Evolutionary conservation across 2,888 invertebrate species (phyloP), one percentile per base, ranked within the genome.

Genomic region (Lymantria monacha): DNA sequence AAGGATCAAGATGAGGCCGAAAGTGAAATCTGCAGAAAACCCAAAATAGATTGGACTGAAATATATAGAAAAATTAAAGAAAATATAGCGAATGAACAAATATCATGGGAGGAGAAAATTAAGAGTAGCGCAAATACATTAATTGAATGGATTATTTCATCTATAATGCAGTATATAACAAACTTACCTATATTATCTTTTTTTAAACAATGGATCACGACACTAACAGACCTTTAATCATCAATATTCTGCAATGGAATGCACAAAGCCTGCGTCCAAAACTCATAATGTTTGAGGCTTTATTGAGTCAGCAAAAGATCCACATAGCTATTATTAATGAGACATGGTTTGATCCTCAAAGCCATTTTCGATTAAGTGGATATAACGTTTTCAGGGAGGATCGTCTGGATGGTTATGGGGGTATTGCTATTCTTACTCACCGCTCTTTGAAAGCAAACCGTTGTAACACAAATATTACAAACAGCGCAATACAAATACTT

Each of bases 161-260:
- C 3, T 42, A 33, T 42, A 0, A 15, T 42, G 42, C 31, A 42
- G 10, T 47, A 42, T 9, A 7, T 47, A 13, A 13, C 12, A 33
- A 42, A 33, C 9, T 2, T n/a, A 8, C 42, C 47, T 2, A 0
- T 42, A 8, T 7, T 42, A 9, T 42, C 0, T 15, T n/a, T 8
- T 11, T 40, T 12, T 13, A 40, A 31, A 47, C 31, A 47, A 47
- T 47, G 46, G 46, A 42, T n/a, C 15, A 37, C 10, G 7, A 11
- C 33, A n/a, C n/a, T 11, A 5, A 33, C 33, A 14, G 9, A 47
- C 13, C 7, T 9, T 15, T 33, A 33, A 11, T 41, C 13, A 47
- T 33, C 1, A 42, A 14, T 42, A 47, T 47, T 9, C 13, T 40
- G 40, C 47, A 47, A 42, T 47, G 47, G 47, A 47, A 47, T 42